A percentile compares a stretch with the other conserved stretches of the same genome.
These are phyloP conservation scores for Chloropsis cyanopogon DNA, from an alignment of 2,113 vertebrate genomes.

Conservation along the genomic window DNA sequence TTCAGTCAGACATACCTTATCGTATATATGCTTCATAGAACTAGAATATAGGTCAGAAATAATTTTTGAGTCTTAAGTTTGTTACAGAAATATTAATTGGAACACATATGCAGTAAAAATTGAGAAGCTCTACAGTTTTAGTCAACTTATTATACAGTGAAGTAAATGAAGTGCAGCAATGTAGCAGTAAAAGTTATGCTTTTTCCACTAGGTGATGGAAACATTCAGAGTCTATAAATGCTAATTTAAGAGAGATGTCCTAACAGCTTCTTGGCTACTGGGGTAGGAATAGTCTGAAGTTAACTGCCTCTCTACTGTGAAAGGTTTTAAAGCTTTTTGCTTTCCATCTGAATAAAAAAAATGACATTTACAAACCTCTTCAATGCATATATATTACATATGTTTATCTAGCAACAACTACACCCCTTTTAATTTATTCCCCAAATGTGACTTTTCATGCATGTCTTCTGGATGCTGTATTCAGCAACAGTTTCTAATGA, in stretches of 20 bases:
- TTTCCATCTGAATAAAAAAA: slow-evolving; percentile 72
- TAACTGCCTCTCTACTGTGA: slow-evolving; percentile 62
- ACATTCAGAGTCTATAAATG: slow-evolving; percentile 65
- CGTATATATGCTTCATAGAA: slow-evolving; percentile 53
- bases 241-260: slow-evolving; percentile 50
- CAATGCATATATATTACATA: slow-evolving; percentile 72
- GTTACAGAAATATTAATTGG: slow-evolving; percentile 66
- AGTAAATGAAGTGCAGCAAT: slow-evolving; percentile 57
- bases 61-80: slow-evolving; percentile 54
- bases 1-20: slow-evolving; percentile 43
- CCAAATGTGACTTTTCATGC: slow-evolving; percentile 74
- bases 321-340: slow-evolving; percentile 76
- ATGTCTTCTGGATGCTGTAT: slow-evolving; percentile 68
- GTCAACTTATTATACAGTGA: slow-evolving; percentile 69
- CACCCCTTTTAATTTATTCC: slow-evolving; percentile 68
- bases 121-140: slow-evolving; percentile 61
- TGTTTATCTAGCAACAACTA: slow-evolving; percentile 69
- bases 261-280: slow-evolving; percentile 64
- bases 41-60: slow-evolving; percentile 57
- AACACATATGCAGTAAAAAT: slow-evolving; percentile 64
- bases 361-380: slow-evolving; percentile 73
- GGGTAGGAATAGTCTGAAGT: slow-evolving; percentile 64
- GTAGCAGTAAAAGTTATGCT: slow-evolving; percentile 43
- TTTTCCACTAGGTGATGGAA: slow-evolving; percentile 55
- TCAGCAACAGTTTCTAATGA: slow-evolving; percentile 72